A percentile compares a stretch with the other conserved stretches of the same genome.
Conservation (phyloP, 2,797 vertebrate species). For the Rhincodon typus region DNA sequence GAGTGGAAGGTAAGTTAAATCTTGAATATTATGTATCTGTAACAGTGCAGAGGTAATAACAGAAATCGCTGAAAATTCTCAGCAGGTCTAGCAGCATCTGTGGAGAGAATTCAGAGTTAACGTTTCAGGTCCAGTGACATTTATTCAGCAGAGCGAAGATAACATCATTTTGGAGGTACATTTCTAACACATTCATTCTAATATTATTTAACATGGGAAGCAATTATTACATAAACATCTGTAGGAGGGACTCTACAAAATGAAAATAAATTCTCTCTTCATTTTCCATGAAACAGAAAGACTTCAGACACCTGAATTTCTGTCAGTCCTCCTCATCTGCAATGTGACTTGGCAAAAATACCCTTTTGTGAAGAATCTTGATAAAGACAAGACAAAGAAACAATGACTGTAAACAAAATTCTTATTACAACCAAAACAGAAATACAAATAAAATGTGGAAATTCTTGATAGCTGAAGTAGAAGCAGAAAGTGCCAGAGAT, state of each 20-base stretch:
- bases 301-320: neutral
- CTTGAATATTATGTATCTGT: neutral
- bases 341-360: neutral
- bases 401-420: neutral
- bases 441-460: neutral
- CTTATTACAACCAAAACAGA: neutral
- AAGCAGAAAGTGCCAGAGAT: neutral
- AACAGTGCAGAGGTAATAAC: neutral
- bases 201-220: neutral
- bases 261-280: neutral
- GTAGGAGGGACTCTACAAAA: neutral
- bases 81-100: too few relatives aligned
- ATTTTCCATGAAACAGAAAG: neutral
- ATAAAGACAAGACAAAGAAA: neutral
- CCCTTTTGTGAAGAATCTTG: neutral
- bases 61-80: too few relatives aligned
- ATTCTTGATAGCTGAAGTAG: neutral
- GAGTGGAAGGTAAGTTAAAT: too few relatives aligned
- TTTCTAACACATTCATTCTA: neutral
- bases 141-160: neutral
- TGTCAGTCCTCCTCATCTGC: neutral
- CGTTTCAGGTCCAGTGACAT: too few relatives aligned
- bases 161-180: neutral
- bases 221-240: neutral
- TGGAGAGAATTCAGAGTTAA: too few relatives aligned